Conservation (phyloP, 2,888 invertebrate genomes). For the Epinotia ramella region DNA sequence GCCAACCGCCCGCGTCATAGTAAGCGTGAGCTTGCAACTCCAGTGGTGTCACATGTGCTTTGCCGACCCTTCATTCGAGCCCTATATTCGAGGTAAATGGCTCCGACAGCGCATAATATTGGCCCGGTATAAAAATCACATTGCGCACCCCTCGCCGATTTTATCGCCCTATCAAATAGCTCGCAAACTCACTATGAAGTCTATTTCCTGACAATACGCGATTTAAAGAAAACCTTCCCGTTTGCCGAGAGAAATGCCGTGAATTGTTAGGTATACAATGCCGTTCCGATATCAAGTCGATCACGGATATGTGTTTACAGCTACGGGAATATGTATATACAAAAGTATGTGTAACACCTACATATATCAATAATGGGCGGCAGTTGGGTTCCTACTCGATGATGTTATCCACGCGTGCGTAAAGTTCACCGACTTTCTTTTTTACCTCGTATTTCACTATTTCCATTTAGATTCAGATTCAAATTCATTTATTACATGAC, state of each 20-base stretch:
- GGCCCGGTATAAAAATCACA: constrained; percentile 46
- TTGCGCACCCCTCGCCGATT: constrained; percentile 45
- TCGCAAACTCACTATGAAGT: constrained; percentile 50
- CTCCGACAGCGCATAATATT: constrained; percentile 32
- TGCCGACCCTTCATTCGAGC: no score
- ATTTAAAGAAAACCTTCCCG: constrained; percentile 49
- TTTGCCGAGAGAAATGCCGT: constrained; percentile 44
- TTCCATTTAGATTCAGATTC: neutral
- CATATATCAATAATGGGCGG: neutral
- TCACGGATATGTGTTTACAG: constrained; percentile 9
- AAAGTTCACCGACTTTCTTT: neutral
- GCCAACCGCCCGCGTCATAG: no score
- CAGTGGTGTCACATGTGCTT: no score
- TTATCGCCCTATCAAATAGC: constrained; percentile 52
- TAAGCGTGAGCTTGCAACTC: no score
- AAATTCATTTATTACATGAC: no score
- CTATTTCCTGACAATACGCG: constrained; percentile 54
- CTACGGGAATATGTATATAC: neutral
- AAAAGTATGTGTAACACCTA: neutral
- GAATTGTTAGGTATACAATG: constrained; percentile 34
- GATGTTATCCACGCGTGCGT: neutral
- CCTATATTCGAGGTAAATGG: constrained; percentile 37
- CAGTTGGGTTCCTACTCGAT: neutral
- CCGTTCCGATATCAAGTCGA: constrained; percentile 17
- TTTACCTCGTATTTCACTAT: neutral